Evolutionary conservation across 2,888 invertebrate genomes (phyloP), one percentile per base, ranked within the genome.

Genomic region (Patella ulyssiponensis): DNA sequence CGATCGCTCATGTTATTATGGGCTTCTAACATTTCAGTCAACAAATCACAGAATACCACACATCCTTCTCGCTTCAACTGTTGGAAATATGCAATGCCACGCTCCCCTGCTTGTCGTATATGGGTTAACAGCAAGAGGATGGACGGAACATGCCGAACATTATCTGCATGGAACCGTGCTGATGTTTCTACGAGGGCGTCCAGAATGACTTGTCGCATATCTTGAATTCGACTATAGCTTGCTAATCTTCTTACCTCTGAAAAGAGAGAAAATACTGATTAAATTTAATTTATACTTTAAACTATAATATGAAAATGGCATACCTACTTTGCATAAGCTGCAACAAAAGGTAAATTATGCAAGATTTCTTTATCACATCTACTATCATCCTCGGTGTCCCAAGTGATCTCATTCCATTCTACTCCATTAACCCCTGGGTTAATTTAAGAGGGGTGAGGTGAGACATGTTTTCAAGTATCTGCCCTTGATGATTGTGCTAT

Each of bases 1-100:
- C 76, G 33, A 54, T 82, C 83, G 33, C 77, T 76, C 17, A 78
- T 80, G 12, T 80, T 78, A 74, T 81, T 85, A 81, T 85, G 82
- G 73, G 89, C 87, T 70, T 88, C 89, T 27, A 89, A 77, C 88
- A 89, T 89, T 80, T 89, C 89, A 17, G 85, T 86, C 12, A 89
- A 75, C 20, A 89, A 79, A 79, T 88, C 89, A 84, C 88, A 88
- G 81, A 88, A 88, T 11, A 83, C 81, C 74, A 89, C 88, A 23
- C 77, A 78, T 44, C 88, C 89, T 78, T 88, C 88, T 52, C 79
- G 80, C 80, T 89, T 89, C 52, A 88, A 83, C 64, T 82, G 84
- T 81, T 87, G 88, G 80, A 89, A 88, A 80, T 86, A 88, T 7
- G 86, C 79, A 17, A 87, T 87, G n/a, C 86, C 88, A 9, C 88